These are phyloP conservation scores for Vanacampus margaritifer DNA, from an alignment of 2,113 vertebrate species.

Conservation along the genomic window DNA sequence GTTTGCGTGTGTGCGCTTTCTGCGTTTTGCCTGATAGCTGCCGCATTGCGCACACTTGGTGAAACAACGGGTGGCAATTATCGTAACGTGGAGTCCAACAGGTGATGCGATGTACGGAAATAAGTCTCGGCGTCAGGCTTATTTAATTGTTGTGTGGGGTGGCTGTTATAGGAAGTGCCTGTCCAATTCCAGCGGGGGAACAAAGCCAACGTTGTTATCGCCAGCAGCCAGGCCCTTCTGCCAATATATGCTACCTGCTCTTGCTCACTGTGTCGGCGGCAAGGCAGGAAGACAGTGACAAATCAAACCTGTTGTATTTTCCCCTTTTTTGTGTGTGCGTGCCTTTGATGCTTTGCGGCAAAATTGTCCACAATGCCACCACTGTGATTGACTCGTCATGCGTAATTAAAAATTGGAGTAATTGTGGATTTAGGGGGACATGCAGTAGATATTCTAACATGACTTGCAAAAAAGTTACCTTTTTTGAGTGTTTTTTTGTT, in stretches of 20 bases:
- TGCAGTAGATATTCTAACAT: too few species aligned
- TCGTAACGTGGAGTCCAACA: conserved; percentile 44
- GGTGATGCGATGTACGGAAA: conserved; percentile 23
- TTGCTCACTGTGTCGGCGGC: conserved; percentile 26
- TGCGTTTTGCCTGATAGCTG: background rate
- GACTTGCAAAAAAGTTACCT: too few species aligned
- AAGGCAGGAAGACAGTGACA: conserved; percentile 46
- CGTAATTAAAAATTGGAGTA: background rate
- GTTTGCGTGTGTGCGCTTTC: background rate
- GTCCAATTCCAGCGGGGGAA: conserved; percentile 61
- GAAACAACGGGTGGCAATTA: conserved; percentile 41
- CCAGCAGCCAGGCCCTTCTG: conserved; percentile 50
- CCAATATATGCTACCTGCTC: conserved; percentile 60
- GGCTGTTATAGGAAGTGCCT: conserved; percentile 35
- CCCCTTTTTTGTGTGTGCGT: background rate
- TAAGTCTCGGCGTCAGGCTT: conserved; percentile 27
- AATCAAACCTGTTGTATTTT: conserved; percentile 48
- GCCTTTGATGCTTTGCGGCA: conserved; percentile 28
- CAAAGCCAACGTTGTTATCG: conserved; percentile 68
- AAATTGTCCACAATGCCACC: conserved; percentile 13
- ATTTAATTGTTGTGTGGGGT: conserved; percentile 63
- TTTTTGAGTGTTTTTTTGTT: too few species aligned
- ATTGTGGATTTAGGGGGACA: too few species aligned
- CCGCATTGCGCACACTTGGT: conserved; percentile 13
- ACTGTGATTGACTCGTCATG: conserved; percentile 16